Percentiles rank a stretch among this genome's conserved stretches.
phyloP scores from a whole-genome alignment of 2,113 vertebrate species.

The Meleagris gallopavo region DNA sequence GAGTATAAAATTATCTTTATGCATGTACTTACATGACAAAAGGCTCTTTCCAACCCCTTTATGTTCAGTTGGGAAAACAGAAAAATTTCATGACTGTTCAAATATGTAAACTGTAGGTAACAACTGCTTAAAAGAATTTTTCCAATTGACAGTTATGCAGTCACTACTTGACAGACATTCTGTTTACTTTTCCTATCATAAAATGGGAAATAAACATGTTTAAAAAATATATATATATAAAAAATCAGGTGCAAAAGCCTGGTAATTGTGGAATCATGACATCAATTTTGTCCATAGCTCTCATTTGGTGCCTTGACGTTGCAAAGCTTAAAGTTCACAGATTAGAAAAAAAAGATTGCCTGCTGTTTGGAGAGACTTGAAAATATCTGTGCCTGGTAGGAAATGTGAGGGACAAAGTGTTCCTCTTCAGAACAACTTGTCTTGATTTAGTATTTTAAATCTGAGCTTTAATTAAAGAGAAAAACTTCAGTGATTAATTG shows the following conservation, averaged over 20 bases:
- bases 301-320: background rate
- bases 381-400: slow-evolving; percentile 28
- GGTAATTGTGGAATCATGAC: background rate
- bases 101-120: background rate
- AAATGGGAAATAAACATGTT: background rate
- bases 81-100: background rate
- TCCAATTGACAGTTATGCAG: background rate
- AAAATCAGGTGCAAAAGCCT: background rate
- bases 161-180: background rate
- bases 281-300: background rate
- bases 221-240: background rate
- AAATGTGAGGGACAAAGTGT: slow-evolving; percentile 16
- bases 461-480: slow-evolving; percentile 49
- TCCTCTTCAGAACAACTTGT: slow-evolving; percentile 20
- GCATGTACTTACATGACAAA: background rate
- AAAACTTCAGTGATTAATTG: slow-evolving; percentile 23
- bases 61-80: background rate
- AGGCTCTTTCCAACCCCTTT: background rate
- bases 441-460: slow-evolving; percentile 45
- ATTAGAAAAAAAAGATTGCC: background rate
- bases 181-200: background rate
- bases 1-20: background rate
- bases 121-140: background rate
- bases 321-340: background rate
- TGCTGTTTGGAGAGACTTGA: slow-evolving; percentile 35